Base-by-base conservation (phyloP, 2,888 invertebrate genomes). In the Platycheirus rosarum region DNA sequence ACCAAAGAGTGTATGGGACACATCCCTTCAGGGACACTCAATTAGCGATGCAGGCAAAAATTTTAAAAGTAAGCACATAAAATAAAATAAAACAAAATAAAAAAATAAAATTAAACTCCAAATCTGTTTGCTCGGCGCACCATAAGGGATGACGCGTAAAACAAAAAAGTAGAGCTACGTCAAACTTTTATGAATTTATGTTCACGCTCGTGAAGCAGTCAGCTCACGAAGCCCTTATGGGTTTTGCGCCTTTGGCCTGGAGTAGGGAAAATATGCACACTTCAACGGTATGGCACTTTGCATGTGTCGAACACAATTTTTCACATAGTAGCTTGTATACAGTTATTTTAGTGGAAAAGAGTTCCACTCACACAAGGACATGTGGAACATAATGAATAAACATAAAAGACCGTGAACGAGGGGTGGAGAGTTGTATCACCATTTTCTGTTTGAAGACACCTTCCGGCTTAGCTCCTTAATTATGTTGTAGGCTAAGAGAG, bases 21-120 rank as follows among this genome's bases (percentile, higher is more conserved):
- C 23, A 68, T 68, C 65, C 69, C 75, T 60, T 8, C 18, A 80
- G 79, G 70, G 51, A 63, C 75, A 80, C 79, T 80, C 63, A 75
- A 80, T 80, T 80, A 75, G 49, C 65, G 53, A 80, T 75, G 79
- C 79, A 80, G 69, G 44, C 69, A 51, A 75, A 74, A 70, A 70
- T 80, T 69, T 48, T 79, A 75, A 74, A 74, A 65, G 57, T 26
- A 44, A 65, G 35, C 18, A 48, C n/a, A 55, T 23, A 8, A 35
- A 55, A 55, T 55, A 40, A 37, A 55, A 5, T 14, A 55, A 18
- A 46, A 11, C n/a, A 63, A 26, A 42, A 14, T 5, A n/a, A 13
- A 37, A n/a, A 20, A 44, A 40, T 1, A 42, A 35, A 7, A 2
- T 49, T 35, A 42, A 42, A 69, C 69, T 74, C 40, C 29, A 55